Evolutionary conservation across 2,797 vertebrate genomes (phyloP).

Genomic region (Catostomus latipinnis): DNA sequence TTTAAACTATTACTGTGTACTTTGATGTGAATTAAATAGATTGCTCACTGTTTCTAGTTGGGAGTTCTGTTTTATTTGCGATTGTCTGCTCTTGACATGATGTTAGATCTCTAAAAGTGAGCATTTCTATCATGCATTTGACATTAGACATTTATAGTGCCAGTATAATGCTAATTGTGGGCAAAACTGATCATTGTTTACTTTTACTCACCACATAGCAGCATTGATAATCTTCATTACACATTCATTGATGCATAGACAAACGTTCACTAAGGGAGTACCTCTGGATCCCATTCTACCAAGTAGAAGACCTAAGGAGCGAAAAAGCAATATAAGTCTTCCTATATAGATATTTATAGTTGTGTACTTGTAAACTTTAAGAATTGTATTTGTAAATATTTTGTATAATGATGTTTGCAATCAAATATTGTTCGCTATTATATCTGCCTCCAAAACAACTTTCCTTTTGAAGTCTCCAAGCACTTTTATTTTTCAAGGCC

Average conservation of each 20-base stretch:
- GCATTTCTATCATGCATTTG: too few relatives aligned
- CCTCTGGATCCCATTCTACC: constrained; percentile 89
- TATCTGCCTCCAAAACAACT: too few relatives aligned
- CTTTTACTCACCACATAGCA: constrained; percentile 83
- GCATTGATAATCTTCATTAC: constrained; percentile 92
- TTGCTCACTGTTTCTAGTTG: constrained; percentile 9
- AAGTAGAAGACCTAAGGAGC: constrained; percentile 81
- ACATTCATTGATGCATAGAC: constrained; percentile 89
- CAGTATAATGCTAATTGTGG: background rate
- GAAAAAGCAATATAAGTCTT: background rate
- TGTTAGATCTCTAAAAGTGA: too few relatives aligned
- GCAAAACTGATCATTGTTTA: background rate
- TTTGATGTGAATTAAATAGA: background rate
- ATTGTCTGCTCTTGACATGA: too few relatives aligned
- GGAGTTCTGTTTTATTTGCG: background rate
- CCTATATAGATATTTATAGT: background rate
- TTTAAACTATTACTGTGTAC: background rate
- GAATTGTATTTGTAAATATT: too few relatives aligned
- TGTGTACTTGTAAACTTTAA: too few relatives aligned
- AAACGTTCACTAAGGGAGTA: constrained; percentile 85
- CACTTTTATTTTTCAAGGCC: too few relatives aligned
- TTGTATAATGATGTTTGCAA: too few relatives aligned
- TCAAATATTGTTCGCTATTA: too few relatives aligned
- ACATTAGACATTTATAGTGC: too few relatives aligned
- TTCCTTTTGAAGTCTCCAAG: too few relatives aligned